Percentiles rank a stretch among this genome's conserved stretches.
These are phyloP conservation scores for Drosophila prosaltans DNA, from an alignment of 1,140 invertebrate species.

Conservation along the genomic window DNA sequence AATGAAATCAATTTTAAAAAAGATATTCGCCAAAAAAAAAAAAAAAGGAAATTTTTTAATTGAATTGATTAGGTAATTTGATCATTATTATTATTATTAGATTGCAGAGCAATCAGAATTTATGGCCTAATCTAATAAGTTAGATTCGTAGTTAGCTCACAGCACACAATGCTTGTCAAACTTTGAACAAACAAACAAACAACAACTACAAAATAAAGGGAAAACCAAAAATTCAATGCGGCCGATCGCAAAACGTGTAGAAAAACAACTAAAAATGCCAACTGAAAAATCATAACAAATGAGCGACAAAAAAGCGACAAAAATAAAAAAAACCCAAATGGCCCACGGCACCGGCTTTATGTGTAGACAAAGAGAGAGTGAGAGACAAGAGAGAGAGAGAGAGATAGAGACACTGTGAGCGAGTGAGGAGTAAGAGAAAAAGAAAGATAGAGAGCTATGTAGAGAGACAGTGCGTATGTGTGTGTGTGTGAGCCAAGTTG, in stretches of 20 bases:
- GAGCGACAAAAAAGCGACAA: constrained; percentile 47
- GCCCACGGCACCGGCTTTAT: constrained; percentile 16
- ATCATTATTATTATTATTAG: no score
- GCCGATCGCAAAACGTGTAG: constrained; percentile 78
- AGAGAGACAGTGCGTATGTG: background rate
- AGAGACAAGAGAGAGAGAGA: constrained; percentile 5
- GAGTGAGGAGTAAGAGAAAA: background rate
- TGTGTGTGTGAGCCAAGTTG: constrained; percentile 7
- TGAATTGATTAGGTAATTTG: constrained; percentile 12
- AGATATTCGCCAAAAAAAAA: no score
- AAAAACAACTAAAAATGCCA: constrained; percentile 79
- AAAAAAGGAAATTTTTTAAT: background rate
- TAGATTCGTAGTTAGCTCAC: background rate
- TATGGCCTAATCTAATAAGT: background rate
- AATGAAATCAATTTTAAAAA: background rate
- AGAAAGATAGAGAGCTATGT: constrained; percentile 8
- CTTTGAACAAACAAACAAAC: background rate
- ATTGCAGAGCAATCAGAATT: no score
- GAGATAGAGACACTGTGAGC: no score
- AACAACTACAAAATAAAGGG: constrained; percentile 3
- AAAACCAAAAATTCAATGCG: constrained; percentile 52
- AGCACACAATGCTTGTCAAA: constrained; percentile 39
- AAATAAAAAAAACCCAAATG: background rate
- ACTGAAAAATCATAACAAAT: constrained; percentile 80
- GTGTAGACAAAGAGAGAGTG: constrained; percentile 2